Percentiles rank a stretch among this genome's conserved stretches.
phyloP scores from a whole-genome alignment of 2,888 invertebrate species.

The Leptinotarsa haldemani region DNA sequence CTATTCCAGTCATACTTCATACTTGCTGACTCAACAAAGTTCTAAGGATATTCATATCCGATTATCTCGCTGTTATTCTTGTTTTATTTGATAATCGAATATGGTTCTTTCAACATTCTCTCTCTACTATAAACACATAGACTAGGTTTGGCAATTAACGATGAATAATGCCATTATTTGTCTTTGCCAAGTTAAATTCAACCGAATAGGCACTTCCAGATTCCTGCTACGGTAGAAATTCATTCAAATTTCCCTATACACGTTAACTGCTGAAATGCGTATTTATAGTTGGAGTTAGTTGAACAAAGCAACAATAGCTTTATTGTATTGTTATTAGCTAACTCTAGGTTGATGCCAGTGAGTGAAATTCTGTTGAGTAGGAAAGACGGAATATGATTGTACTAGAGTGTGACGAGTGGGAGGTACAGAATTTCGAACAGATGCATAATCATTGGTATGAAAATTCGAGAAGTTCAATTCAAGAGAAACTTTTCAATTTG shows the following conservation, averaged over 20 bases:
- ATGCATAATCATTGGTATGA: too few species aligned
- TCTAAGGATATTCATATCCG: too few species aligned
- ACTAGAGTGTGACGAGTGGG: neutral
- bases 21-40: too few species aligned
- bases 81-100: neutral
- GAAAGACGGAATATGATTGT: slow-evolving; percentile 1
- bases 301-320: slow-evolving; percentile 51
- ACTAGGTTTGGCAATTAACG: neutral
- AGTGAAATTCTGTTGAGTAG: neutral
- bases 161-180: slow-evolving; percentile 2
- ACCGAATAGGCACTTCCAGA: slow-evolving; percentile 3
- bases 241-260: slow-evolving; percentile 9
- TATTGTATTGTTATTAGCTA: slow-evolving; percentile 47
- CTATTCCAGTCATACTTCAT: too few species aligned
- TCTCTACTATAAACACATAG: neutral
- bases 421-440: neutral
- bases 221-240: slow-evolving; percentile 8
- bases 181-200: neutral
- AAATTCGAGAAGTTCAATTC: too few species aligned
- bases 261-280: slow-evolving; percentile 27
- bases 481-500: too few species aligned
- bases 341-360: neutral
- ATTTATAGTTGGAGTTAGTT: slow-evolving; percentile 46
- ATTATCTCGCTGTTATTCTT: neutral
- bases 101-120: neutral